phyloP scores from a whole-genome alignment of 2,113 vertebrate genomes.

The Rhipidura dahli region DNA sequence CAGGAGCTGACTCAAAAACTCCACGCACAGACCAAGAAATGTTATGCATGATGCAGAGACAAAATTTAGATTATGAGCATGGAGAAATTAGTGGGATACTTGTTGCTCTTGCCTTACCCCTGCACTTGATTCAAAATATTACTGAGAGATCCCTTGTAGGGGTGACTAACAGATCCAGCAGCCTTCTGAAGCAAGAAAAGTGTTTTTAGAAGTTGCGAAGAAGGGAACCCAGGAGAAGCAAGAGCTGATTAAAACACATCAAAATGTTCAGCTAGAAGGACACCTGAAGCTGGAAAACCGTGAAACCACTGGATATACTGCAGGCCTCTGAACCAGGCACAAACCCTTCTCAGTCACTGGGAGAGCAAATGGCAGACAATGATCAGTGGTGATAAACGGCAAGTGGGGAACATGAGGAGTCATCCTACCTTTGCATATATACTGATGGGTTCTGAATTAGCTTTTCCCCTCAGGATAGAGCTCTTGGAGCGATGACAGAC shows the following conservation, averaged over 20 bases:
- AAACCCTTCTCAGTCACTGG: background rate
- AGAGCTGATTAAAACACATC: background rate
- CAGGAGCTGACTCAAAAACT: background rate
- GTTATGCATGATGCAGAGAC: background rate
- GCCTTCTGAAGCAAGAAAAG: background rate
- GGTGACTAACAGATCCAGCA: background rate
- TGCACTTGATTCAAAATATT: background rate
- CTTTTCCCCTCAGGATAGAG: conserved; percentile 42
- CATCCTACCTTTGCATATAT: conserved; percentile 3
- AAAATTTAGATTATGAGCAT: background rate
- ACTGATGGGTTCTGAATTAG: conserved; percentile 39
- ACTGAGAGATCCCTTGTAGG: background rate
- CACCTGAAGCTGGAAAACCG: background rate
- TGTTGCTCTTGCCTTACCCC: background rate
- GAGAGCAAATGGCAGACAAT: background rate
- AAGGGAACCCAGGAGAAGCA: background rate
- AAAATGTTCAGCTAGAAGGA: background rate
- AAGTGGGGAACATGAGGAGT: background rate
- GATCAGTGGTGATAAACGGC: background rate
- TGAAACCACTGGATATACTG: background rate
- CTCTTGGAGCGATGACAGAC: conserved; percentile 7
- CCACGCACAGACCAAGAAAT: background rate
- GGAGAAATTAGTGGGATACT: background rate
- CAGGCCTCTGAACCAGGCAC: background rate
- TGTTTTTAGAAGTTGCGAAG: background rate